Base-by-base conservation (phyloP, 2,113 vertebrate species). In the Merops nubicus region DNA sequence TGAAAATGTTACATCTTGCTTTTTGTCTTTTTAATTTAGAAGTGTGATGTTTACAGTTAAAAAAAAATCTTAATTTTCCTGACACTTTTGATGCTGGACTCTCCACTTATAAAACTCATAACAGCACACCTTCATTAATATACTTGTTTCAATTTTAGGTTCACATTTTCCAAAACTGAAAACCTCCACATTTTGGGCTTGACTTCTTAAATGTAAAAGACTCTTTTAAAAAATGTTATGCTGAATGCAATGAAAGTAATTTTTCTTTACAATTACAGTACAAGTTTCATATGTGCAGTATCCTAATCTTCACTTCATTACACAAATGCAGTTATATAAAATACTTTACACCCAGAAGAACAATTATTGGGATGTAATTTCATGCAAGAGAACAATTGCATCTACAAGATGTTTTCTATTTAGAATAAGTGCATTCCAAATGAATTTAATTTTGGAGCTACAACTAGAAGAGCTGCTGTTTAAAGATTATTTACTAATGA, bases 311-410 rank as follows among this genome's bases (percentile, higher is more conserved):
- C 72, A 67, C 88, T 92, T 93, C 83, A 84, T 96, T 93, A 89
- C 17, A 12, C 68, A 88, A 73, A 42, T 95, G 85, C 93, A 89
- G 77, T 97, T 95, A 90, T 34, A 87, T 56, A 93, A 93, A 83
- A 59, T 89, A 74, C 88, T 96, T 93, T 89, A 89, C 60, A 88
- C 56, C 54, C 76, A 80, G 65, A 87, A 93, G 93, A 92, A 94
- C 88, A 96, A 89, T 88, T 45, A 97, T 93, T 89, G 93, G 83
- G 91, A 93, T 96, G 93, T 94, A 90, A 94, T 91, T 97, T 98
- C 70, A 92, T 96, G 70, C 63, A 91, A 81, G 54, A 79, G 93
- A 97, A 96, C 62, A 96, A 91, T 57, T 82, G 76, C 31, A 84
- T 82, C 79, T 68, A 64, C 34, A 64, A 82, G 73, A 86, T 16